A percentile compares a stretch with the other conserved stretches of the same genome.
phyloP scores from a whole-genome alignment of 2,113 vertebrate genomes.

The Strix uralensis region DNA sequence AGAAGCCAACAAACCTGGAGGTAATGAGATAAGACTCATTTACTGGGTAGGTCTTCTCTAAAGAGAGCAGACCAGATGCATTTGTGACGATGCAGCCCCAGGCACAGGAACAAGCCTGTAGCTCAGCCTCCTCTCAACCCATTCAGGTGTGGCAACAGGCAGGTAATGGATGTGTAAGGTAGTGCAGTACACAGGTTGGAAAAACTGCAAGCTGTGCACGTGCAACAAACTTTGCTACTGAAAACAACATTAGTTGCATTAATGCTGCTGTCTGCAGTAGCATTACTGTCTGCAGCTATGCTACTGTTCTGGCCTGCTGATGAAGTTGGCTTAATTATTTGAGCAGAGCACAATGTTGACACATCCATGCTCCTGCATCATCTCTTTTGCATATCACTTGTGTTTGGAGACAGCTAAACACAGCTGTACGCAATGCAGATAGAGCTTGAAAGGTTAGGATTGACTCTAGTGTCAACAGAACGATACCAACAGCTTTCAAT shows the following conservation, averaged over 20 bases:
- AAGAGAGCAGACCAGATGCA: background rate
- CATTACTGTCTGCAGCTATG: background rate
- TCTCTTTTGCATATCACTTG: rapidly evolving
- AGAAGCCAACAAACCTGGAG: background rate
- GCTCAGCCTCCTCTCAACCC: background rate
- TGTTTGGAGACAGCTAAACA: background rate
- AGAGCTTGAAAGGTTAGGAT: background rate
- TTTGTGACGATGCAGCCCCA: background rate
- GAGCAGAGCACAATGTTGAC: background rate
- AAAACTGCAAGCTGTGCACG: background rate
- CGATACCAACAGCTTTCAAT: background rate
- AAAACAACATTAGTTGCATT: background rate
- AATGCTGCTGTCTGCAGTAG: background rate
- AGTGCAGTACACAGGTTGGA: rapidly evolving
- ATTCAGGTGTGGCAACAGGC: background rate
- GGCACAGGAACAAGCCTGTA: background rate
- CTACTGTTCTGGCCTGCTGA: background rate
- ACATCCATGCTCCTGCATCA: background rate
- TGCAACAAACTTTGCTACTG: background rate
- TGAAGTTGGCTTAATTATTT: background rate
- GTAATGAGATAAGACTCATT: background rate
- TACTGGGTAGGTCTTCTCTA: background rate
- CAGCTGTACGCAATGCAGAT: background rate
- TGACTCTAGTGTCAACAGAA: background rate
- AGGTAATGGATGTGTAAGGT: background rate